Evolutionary conservation across 2,113 vertebrate species (phyloP).

Genomic region (Burhinus bistriatus): DNA sequence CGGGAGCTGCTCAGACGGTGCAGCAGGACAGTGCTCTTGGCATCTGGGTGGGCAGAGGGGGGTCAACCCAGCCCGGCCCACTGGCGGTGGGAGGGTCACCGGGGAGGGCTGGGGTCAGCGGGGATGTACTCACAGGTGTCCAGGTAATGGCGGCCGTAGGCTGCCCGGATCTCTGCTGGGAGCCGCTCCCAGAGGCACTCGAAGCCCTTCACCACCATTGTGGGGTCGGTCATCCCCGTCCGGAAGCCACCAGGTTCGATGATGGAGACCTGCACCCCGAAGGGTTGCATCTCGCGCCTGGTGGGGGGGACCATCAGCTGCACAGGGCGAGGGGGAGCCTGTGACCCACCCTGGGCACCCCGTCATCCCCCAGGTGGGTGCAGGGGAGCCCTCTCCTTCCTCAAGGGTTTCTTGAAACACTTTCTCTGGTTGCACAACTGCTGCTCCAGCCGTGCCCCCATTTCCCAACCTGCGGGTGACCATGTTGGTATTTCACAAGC

Average conservation of each 20-base stretch:
- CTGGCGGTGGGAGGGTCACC: accelerated
- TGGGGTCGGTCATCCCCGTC: neutral
- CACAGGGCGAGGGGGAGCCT: accelerated
- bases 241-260: constrained; percentile 75
- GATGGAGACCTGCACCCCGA: constrained; percentile 77
- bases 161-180: constrained; percentile 55
- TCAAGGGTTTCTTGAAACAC: neutral
- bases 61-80: accelerated
- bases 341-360: accelerated
- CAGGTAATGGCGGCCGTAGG: constrained; percentile 70
- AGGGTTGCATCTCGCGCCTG: constrained; percentile 72
- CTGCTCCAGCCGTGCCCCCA: neutral
- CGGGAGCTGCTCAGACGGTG: neutral
- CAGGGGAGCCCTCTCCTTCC: neutral
- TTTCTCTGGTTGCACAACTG: neutral
- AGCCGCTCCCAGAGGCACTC: constrained; percentile 57
- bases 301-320: neutral
- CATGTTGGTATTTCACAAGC: neutral
- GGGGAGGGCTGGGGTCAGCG: accelerated
- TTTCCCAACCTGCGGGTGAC: accelerated
- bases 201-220: accelerated
- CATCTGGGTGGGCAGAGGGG: neutral
- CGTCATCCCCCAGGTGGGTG: accelerated
- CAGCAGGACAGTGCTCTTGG: accelerated
- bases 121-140: constrained; percentile 58